These are phyloP conservation scores for Lapara coniferarum DNA, from an alignment of 2,888 invertebrate genomes.

Conservation along the genomic window DNA sequence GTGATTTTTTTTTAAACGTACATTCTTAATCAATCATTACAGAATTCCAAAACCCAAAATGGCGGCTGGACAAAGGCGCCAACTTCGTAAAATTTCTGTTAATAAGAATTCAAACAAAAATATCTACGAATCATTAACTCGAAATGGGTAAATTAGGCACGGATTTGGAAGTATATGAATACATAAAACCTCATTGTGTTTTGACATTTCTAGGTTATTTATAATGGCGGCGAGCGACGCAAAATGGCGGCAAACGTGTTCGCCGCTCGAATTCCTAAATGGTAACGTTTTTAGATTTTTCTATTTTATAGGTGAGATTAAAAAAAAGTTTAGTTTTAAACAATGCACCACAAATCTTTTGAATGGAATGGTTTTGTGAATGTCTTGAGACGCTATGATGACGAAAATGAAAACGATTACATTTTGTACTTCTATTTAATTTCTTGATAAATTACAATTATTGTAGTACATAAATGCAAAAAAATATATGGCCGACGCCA, in stretches of 20 bases:
- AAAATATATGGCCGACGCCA: too few species aligned
- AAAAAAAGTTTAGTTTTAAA: not conserved
- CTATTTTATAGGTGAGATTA: not conserved
- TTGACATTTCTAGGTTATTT: slow-evolving; percentile 27
- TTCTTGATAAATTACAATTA: too few species aligned
- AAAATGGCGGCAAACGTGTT: slow-evolving; percentile 9
- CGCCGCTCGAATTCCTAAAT: slow-evolving; percentile 13
- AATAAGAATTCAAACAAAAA: slow-evolving; percentile 5
- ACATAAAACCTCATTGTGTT: slow-evolving; percentile 15
- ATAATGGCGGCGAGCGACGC: slow-evolving; percentile 2
- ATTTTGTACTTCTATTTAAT: too few species aligned
- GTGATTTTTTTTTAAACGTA: not conserved
- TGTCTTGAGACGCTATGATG: too few species aligned
- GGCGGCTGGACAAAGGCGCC: slow-evolving; percentile 4
- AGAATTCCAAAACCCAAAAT: slow-evolving; percentile 16
- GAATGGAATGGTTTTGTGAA: not conserved
- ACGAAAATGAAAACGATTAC: too few species aligned
- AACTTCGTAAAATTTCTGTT: not conserved
- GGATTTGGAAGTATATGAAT: slow-evolving; percentile 1
- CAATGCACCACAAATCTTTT: not conserved
- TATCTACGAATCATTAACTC: slow-evolving; percentile 16
- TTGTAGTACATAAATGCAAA: too few species aligned
- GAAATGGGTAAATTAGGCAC: slow-evolving; percentile 16
- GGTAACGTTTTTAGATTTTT: not conserved
- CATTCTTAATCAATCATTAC: not conserved